Conservation (phyloP, 1,140 invertebrate genomes). For the Pygmarrhopalites habei region DNA sequence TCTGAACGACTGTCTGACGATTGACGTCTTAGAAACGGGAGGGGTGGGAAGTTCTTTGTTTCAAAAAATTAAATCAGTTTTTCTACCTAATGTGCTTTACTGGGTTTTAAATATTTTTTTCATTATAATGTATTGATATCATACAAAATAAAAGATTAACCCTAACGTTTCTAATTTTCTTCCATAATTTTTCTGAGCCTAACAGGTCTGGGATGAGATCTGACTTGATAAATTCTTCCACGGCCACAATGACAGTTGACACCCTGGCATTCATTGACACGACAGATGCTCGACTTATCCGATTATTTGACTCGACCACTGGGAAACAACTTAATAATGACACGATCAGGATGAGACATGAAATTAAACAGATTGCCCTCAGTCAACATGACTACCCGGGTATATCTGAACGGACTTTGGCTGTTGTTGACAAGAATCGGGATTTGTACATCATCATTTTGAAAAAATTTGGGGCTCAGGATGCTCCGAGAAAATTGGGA, state of each 20-base stretch:
- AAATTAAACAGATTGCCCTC: conserved; percentile 28
- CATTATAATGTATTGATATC: too few species aligned
- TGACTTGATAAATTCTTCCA: conserved; percentile 56
- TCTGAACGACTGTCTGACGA: too few species aligned
- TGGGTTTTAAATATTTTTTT: too few species aligned
- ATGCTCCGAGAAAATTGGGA: conserved; percentile 22
- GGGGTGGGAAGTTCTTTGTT: too few species aligned
- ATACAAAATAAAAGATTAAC: too few species aligned
- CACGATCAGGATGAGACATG: conserved; percentile 21
- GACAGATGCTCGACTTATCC: conserved; percentile 54
- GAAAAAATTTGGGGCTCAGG: conserved; percentile 23
- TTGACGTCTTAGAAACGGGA: too few species aligned
- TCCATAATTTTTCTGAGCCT: too few species aligned
- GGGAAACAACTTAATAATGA: conserved; percentile 61
- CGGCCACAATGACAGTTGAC: conserved; percentile 71
- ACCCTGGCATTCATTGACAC: conserved; percentile 75
- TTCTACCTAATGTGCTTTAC: too few species aligned
- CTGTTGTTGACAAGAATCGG: conserved; percentile 71
- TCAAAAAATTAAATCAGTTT: too few species aligned
- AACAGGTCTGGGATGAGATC: conserved; percentile 61
- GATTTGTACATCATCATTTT: conserved; percentile 65
- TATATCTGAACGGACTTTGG: conserved; percentile 60
- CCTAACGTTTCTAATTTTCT: too few species aligned
- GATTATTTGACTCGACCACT: conserved; percentile 73
- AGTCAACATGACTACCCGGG: conserved; percentile 29